Conservation (phyloP, 2,113 vertebrate species). For the Labrus mixtus region DNA sequence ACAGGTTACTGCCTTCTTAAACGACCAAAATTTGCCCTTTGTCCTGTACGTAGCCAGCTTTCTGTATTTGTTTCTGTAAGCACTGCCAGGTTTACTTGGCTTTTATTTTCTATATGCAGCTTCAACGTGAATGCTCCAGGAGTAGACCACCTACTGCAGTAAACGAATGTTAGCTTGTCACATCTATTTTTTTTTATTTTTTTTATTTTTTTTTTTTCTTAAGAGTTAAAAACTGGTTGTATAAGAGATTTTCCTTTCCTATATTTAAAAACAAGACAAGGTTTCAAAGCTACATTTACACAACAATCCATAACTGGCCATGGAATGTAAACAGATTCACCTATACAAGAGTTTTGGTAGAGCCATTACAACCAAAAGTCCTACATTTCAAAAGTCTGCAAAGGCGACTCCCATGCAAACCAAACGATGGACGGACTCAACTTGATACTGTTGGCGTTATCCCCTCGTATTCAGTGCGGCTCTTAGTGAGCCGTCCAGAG, state of each 20-base stretch:
- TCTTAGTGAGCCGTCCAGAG: conserved; percentile 17
- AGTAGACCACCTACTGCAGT: conserved; percentile 36
- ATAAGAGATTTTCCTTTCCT: conserved; percentile 12
- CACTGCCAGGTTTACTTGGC: conserved; percentile 62
- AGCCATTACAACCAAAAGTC: conserved; percentile 15
- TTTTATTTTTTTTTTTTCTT: background rate
- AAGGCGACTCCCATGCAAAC: background rate
- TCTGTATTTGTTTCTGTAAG: conserved; percentile 37
- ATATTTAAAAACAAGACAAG: conserved; percentile 54
- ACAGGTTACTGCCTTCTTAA: conserved; percentile 71
- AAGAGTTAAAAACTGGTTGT: conserved; percentile 4
- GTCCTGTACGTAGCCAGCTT: conserved; percentile 31
- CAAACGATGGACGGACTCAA: conserved; percentile 15
- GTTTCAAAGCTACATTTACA: conserved; percentile 43
- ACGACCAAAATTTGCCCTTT: conserved; percentile 66
- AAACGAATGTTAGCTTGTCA: conserved; percentile 30
- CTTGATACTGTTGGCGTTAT: background rate
- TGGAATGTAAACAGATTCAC: conserved; percentile 11
- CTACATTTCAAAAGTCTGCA: background rate
- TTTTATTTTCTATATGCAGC: conserved; percentile 43
- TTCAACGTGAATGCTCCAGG: conserved; percentile 34
- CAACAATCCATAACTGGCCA: conserved; percentile 27
- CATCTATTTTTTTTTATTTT: background rate
- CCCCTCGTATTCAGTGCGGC: conserved; percentile 12
- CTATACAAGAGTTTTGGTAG: conserved; percentile 2